These are phyloP conservation scores for Erinaceus europaeus DNA, from an alignment of 2,113 vertebrate species.

Conservation along the genomic window DNA sequence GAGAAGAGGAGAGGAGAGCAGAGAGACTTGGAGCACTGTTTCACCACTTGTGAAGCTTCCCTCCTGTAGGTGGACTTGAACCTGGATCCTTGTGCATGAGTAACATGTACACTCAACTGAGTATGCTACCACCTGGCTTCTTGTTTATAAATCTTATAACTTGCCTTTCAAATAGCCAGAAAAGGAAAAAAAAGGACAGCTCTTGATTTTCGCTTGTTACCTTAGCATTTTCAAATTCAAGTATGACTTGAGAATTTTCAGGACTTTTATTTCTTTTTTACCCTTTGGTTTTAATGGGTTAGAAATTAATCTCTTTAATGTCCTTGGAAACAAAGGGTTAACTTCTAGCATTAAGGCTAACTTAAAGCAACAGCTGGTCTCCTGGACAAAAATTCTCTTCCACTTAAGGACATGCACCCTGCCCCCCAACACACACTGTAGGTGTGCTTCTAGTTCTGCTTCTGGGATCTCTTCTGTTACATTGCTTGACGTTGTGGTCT, in stretches of 20 bases:
- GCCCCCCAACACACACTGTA: background rate
- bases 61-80: too few species aligned
- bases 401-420: background rate
- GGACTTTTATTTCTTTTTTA: background rate
- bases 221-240: slow-evolving; percentile 37
- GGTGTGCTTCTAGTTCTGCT: too few species aligned
- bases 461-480: too few species aligned
- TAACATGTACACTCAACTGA: too few species aligned
- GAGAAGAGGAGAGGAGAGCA: too few species aligned
- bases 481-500: too few species aligned
- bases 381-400: slow-evolving; percentile 40
- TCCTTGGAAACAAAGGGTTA: slow-evolving; percentile 51
- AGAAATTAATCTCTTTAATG: slow-evolving; percentile 47
- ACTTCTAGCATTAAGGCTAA: slow-evolving; percentile 61
- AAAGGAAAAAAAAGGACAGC: background rate
- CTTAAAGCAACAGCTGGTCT: slow-evolving; percentile 48
- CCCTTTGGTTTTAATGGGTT: slow-evolving; percentile 5
- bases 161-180: background rate
- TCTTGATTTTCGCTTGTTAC: background rate
- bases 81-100: too few species aligned
- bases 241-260: slow-evolving; percentile 16
- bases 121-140: too few species aligned
- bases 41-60: too few species aligned
- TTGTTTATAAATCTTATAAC: background rate
- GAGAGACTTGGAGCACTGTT: too few species aligned